Evolutionary conservation across 2,888 invertebrate species (phyloP).

Genomic region (Baronia brevicornis): DNA sequence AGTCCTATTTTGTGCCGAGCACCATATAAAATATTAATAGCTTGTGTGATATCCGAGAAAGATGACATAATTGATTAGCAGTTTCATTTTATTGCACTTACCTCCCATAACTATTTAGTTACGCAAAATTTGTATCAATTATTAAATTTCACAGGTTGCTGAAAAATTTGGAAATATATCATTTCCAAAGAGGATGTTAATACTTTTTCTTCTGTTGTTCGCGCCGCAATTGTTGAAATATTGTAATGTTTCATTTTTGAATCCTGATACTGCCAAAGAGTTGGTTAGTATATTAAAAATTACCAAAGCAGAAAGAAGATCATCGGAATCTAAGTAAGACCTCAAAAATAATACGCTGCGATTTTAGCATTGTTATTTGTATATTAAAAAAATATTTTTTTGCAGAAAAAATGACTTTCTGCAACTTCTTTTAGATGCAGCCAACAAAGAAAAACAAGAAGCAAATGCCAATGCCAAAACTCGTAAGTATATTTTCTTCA

Average conservation of each 20-base stretch:
- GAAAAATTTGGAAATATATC: conserved; percentile 56
- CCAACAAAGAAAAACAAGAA: conserved; percentile 46
- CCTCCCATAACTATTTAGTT: no score
- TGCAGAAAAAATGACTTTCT: conserved; percentile 62
- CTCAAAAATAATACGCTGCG: not conserved
- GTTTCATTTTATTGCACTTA: no score
- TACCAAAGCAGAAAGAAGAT: conserved; percentile 51
- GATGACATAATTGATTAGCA: no score
- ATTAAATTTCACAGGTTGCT: conserved; percentile 45
- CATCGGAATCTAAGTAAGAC: conserved; percentile 44
- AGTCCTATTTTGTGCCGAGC: no score
- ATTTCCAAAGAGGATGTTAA: conserved; percentile 36
- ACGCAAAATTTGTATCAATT: not conserved
- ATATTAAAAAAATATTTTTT: conserved; percentile 18
- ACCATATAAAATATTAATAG: no score
- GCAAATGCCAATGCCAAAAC: conserved; percentile 6
- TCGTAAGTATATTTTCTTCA: conserved; percentile 17
- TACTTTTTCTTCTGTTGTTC: conserved; percentile 47
- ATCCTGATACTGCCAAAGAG: conserved; percentile 42
- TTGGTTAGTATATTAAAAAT: conserved; percentile 50
- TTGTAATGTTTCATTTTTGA: conserved; percentile 52
- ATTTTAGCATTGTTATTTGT: conserved; percentile 10
- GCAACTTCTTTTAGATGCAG: conserved; percentile 63
- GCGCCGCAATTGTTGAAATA: conserved; percentile 43
- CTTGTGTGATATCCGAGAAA: no score